These are phyloP conservation scores for Amphiduros pacificus DNA, from an alignment of 2,888 invertebrate genomes.

Conservation along the genomic window DNA sequence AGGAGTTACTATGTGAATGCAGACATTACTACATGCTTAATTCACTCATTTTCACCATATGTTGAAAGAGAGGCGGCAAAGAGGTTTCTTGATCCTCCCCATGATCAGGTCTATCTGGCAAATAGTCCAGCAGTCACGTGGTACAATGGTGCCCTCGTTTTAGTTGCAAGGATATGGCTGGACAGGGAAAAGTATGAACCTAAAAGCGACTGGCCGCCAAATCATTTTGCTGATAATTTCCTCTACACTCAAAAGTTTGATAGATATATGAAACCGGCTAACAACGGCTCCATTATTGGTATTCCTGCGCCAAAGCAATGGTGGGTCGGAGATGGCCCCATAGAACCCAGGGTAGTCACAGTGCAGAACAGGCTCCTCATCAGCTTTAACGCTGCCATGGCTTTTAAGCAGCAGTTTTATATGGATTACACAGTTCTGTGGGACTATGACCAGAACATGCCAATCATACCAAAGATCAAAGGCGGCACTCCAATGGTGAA, in stretches of 20 bases:
- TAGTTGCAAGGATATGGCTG: constrained; percentile 37
- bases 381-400: constrained; percentile 37
- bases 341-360: constrained; percentile 35
- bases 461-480: constrained; percentile 33
- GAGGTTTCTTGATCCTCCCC: constrained; percentile 33
- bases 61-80: constrained; percentile 33
- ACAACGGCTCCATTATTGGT: constrained; percentile 34
- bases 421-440: constrained; percentile 37
- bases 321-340: constrained; percentile 37
- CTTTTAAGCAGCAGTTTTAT: constrained; percentile 22
- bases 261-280: constrained; percentile 29
- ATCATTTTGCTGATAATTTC: constrained; percentile 40
- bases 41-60: constrained; percentile 38
- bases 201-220: constrained; percentile 34
- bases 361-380: constrained; percentile 28
- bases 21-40: constrained; percentile 20
- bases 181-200: constrained; percentile 35
- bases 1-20: constrained; percentile 6
- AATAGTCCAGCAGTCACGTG: constrained; percentile 38
- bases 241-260: constrained; percentile 37
- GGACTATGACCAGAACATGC: constrained; percentile 31
- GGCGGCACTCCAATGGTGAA: constrained; percentile 38
- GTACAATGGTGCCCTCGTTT: constrained; percentile 30
- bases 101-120: constrained; percentile 33
- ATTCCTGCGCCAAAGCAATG: constrained; percentile 37